phyloP scores from a whole-genome alignment of 2,113 vertebrate species.

The Caranx melampygus region DNA sequence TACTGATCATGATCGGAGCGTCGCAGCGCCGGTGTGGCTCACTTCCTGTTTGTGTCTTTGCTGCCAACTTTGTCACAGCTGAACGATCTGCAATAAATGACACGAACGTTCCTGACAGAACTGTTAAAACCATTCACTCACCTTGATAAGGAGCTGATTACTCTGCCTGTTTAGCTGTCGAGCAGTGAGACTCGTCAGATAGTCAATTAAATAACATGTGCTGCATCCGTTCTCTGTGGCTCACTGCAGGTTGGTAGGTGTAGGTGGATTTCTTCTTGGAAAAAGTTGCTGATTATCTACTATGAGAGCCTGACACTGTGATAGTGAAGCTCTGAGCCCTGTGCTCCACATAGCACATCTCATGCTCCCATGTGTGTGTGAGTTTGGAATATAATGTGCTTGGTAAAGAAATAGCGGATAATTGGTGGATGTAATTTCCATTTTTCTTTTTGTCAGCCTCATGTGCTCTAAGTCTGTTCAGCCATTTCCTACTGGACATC shows the following conservation, averaged over 20 bases:
- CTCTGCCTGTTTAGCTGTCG: slow-evolving; percentile 34
- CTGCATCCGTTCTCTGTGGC: slow-evolving; percentile 24
- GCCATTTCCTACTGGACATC: slow-evolving; percentile 16
- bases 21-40: slow-evolving; percentile 35
- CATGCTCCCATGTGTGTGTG: slow-evolving; percentile 1
- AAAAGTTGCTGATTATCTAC: slow-evolving; percentile 33
- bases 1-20: slow-evolving; percentile 40
- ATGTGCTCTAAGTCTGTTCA: slow-evolving; percentile 26
- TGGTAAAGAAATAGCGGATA: slow-evolving; percentile 39
- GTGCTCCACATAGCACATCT: slow-evolving; percentile 16
- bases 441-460: slow-evolving; percentile 41
- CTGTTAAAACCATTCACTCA: slow-evolving; percentile 52
- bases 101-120: slow-evolving; percentile 52
- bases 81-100: slow-evolving; percentile 61
- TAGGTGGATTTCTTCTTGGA: slow-evolving; percentile 19
- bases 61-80: slow-evolving; percentile 62
- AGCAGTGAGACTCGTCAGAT: slow-evolving; percentile 20
- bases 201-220: slow-evolving; percentile 60
- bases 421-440: slow-evolving; percentile 36
- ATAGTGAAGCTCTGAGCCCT: slow-evolving; percentile 6
- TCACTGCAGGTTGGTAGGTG: neutral
- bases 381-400: neutral
- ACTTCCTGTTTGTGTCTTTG: slow-evolving; percentile 60
- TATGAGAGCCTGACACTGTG: neutral
- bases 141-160: slow-evolving; percentile 49